A percentile compares a stretch with the other conserved stretches of the same genome.
These are phyloP conservation scores for Lucinisca nassula DNA, from an alignment of 2,888 invertebrate genomes.

Conservation along the genomic window DNA sequence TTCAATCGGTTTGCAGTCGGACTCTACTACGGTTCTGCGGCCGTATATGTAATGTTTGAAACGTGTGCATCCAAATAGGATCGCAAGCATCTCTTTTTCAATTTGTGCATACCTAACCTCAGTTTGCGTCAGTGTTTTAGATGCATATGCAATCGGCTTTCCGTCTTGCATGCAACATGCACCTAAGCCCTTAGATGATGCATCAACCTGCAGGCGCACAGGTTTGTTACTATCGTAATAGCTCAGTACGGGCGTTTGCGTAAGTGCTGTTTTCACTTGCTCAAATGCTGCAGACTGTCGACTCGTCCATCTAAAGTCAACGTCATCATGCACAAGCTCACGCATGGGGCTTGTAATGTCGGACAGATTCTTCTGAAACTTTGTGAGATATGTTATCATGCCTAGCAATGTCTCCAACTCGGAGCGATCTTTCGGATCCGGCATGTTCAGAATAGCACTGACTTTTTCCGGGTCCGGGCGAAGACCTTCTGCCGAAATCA, in stretches of 20 bases:
- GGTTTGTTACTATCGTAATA: constrained; percentile 37
- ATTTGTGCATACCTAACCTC: constrained; percentile 57
- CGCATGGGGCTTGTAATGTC: constrained; percentile 41
- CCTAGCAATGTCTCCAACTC: too few species aligned
- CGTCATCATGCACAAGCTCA: constrained; percentile 21
- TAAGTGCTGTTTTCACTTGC: constrained; percentile 28
- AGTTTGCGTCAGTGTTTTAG: constrained; percentile 45
- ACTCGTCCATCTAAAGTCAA: constrained; percentile 33
- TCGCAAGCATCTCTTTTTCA: constrained; percentile 52
- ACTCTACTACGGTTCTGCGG: constrained; percentile 46
- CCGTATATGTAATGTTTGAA: constrained; percentile 56
- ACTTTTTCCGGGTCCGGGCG: constrained; percentile 19
- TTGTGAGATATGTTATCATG: constrained; percentile 48
- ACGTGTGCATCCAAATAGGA: constrained; percentile 37
- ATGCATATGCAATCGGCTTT: constrained; percentile 53
- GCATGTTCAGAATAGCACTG: neutral
- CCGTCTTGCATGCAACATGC: constrained; percentile 33
- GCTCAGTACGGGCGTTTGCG: constrained; percentile 25
- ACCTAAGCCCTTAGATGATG: constrained; percentile 23
- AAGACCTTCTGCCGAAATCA: neutral
- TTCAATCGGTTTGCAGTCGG: constrained; percentile 56
- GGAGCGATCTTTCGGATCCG: constrained; percentile 6
- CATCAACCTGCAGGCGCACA: constrained; percentile 23
- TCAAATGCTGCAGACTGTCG: constrained; percentile 20
- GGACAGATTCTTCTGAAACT: constrained; percentile 51